Percentiles rank a stretch among this genome's conserved stretches.
Conservation (phyloP, 2,797 vertebrate species). For the Chiropotes sagulatus region DNA sequence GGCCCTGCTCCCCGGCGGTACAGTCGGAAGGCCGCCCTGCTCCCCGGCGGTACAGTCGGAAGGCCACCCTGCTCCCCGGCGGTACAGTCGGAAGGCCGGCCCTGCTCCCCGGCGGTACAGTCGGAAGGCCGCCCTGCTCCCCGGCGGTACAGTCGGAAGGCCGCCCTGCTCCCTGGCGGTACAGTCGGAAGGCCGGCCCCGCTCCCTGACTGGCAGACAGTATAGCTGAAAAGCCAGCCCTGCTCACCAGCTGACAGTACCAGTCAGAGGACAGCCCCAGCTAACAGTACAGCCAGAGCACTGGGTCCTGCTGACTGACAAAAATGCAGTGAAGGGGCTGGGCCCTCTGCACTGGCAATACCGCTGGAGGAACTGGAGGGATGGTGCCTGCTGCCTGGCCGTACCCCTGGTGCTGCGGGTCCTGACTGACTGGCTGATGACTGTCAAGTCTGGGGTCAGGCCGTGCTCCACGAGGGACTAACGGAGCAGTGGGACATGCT, state of each 20-base stretch:
- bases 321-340: too few species aligned
- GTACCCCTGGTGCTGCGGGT: accelerated
- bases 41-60: accelerated
- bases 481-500: accelerated
- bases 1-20: accelerated
- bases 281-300: too few species aligned
- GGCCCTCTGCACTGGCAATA: neutral
- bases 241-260: neutral
- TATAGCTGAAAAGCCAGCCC: neutral
- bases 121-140: neutral
- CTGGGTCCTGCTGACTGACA: neutral
- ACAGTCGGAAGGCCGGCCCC: neutral
- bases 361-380: accelerated
- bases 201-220: accelerated
- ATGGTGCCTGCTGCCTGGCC: neutral
- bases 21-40: neutral
- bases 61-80: neutral
- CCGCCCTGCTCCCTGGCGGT: too few species aligned
- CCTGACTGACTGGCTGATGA: neutral
- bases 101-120: neutral
- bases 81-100: accelerated
- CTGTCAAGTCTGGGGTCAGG: neutral
- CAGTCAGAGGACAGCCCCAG: neutral
- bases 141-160: too few species aligned
- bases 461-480: neutral